Conservation (phyloP, 2,797 vertebrate genomes). For the Melanotaenia pygmaea region DNA sequence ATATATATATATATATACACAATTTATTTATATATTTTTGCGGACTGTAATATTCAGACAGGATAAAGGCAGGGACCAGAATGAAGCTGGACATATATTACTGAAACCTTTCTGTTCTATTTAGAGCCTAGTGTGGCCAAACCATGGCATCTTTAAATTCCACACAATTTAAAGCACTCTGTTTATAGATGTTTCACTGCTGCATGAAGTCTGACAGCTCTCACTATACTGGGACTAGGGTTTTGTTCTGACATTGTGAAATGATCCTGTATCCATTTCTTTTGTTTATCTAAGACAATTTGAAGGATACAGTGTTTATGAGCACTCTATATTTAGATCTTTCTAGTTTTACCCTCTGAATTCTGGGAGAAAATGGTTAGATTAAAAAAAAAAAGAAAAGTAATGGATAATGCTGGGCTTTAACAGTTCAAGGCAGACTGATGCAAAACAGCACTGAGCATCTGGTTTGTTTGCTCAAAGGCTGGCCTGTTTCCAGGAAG, state of each 20-base stretch:
- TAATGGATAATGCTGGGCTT: not conserved
- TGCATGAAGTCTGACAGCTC: constrained; percentile 31
- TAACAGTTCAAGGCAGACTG: not conserved
- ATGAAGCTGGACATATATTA: not conserved
- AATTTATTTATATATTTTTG: no score
- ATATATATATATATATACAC: not conserved
- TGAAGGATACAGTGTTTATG: constrained; percentile 46
- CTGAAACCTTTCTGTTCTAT: constrained; percentile 26
- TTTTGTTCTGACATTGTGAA: constrained; percentile 44
- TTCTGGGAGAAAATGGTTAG: constrained; percentile 24
- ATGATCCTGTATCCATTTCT: constrained; percentile 38
- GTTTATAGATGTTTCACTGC: constrained; percentile 34
- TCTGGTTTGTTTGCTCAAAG: constrained; percentile 7
- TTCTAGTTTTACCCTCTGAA: constrained; percentile 22
- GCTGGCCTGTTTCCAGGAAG: not conserved
- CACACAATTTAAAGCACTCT: constrained; percentile 26
- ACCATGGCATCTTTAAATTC: constrained; percentile 30
- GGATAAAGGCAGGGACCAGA: constrained; percentile 28
- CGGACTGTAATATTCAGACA: constrained; percentile 2
- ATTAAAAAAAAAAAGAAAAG: constrained; percentile 28
- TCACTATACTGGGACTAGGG: constrained; percentile 19
- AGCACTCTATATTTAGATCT: constrained; percentile 22
- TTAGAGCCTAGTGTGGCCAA: constrained; percentile 41
- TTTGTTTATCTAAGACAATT: constrained; percentile 42
- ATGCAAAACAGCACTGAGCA: not conserved